Percentiles rank a stretch among this genome's conserved stretches.
Evolutionary conservation across 2,113 vertebrate genomes (phyloP).

Genomic region (Campylorhamphus procurvoides): DNA sequence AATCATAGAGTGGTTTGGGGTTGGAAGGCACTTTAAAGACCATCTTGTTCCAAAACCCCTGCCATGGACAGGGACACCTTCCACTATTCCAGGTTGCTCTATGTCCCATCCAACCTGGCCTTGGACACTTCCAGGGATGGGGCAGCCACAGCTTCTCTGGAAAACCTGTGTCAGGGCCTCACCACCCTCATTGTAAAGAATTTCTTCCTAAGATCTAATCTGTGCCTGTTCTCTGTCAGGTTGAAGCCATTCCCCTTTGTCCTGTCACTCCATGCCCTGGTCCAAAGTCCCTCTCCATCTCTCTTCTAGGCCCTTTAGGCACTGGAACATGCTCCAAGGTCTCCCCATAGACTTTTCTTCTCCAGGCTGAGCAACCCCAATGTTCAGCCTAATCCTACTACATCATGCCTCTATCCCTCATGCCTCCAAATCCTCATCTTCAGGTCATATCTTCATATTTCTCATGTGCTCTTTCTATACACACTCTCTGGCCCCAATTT

Average conservation of each 20-base stretch:
- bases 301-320: neutral
- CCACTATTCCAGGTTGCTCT: neutral
- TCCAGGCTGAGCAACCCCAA: neutral
- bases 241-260: neutral
- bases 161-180: neutral
- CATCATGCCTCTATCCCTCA: neutral
- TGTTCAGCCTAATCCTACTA: neutral
- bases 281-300: neutral
- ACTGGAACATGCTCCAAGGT: neutral
- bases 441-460: neutral
- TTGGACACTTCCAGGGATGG: neutral
- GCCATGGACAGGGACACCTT: neutral
- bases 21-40: neutral
- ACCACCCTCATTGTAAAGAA: neutral
- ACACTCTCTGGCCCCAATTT: neutral
- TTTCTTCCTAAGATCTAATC: neutral
- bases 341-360: neutral
- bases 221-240: neutral
- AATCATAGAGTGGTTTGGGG: neutral
- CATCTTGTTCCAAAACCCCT: neutral
- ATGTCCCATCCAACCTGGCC: accelerated
- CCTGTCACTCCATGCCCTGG: neutral
- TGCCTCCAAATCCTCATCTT: neutral
- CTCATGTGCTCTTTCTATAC: neutral
- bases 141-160: neutral